Base-by-base conservation (phyloP, 2,113 vertebrate species). In the Bagarius yarrelli region DNA sequence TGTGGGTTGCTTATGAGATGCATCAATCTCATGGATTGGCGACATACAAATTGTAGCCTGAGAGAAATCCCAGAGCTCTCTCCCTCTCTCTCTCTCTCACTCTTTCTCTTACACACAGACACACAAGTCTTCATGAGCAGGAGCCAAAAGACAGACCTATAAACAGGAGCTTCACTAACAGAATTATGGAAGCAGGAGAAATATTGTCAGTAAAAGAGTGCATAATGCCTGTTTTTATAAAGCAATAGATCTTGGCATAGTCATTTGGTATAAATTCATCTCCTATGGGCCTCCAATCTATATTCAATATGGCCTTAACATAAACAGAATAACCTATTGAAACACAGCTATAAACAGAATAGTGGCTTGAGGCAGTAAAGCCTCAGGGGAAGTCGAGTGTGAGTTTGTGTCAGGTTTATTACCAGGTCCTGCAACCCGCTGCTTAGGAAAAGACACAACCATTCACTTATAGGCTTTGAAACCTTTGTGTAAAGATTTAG, bases 21-120 rank as follows among this genome's bases (percentile, higher is more conserved):
- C 78, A 83, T 85, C 81, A 83, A 83, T 85, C 84, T 85, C 82
- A 74, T 9, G n/a, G 55, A 74, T 53, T 76, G 66, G 71, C 12
- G 64, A 73, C 52, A 59, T 70, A 18, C 74, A 6, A 63, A 60
- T 60, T 32, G 1, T 25, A 76, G 70, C 40, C 59, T 44, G 61
- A 32, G 34, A 82, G 52, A 57, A 56, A 27, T 76, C 67, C 67
- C 66, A 52, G 47, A 27, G 47, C 78, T 32, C 47, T 3, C 2
- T 5, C 63, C 6, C 56, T 23, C 56, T 23, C 56, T n/a, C 56
- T n/a, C 53, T 23, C 76, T 9, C 34, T 27, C 21, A 13, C n/a
- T 15, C 73, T 64, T 64, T 59, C 61, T 30, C 19, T 32, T 21
- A 44, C 66, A 30, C 34, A 50, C 50, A 34, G 27, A 32, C 61